A percentile compares a stretch with the other conserved stretches of the same genome.
Evolutionary conservation across 2,113 vertebrate genomes (phyloP).

Genomic region (Podocnemis expansa): DNA sequence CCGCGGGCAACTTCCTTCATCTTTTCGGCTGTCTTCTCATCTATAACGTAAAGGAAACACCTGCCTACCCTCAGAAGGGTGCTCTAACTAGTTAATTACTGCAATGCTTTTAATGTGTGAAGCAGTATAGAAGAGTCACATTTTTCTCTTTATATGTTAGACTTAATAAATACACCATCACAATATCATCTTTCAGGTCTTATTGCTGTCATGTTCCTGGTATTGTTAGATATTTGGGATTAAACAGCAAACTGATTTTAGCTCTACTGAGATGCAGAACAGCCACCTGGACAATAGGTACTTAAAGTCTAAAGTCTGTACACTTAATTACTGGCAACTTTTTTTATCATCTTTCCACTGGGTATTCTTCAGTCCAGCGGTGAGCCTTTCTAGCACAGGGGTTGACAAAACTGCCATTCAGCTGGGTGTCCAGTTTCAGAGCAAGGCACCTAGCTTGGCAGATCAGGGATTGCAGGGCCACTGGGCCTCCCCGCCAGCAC

Average conservation of each 20-base stretch:
- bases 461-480: too few relatives aligned
- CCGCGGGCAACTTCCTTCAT: neutral
- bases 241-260: neutral
- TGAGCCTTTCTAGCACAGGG: neutral
- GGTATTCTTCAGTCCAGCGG: neutral
- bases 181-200: neutral
- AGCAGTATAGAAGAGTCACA: neutral
- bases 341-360: neutral
- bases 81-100: neutral
- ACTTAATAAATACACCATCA: neutral
- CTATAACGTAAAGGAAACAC: neutral
- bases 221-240: neutral
- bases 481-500: too few relatives aligned
- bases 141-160: neutral
- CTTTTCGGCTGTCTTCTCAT: neutral
- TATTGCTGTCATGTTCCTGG: neutral
- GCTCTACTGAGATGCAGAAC: neutral
- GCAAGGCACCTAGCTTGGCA: too few relatives aligned
- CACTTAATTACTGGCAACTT: neutral
- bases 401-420: too few relatives aligned
- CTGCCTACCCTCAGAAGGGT: too few relatives aligned
- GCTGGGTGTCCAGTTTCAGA: too few relatives aligned
- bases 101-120: neutral
- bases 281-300: neutral
- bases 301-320: neutral